phyloP scores from a whole-genome alignment of 2,113 vertebrate genomes.

The Pyxicephalus adspersus region DNA sequence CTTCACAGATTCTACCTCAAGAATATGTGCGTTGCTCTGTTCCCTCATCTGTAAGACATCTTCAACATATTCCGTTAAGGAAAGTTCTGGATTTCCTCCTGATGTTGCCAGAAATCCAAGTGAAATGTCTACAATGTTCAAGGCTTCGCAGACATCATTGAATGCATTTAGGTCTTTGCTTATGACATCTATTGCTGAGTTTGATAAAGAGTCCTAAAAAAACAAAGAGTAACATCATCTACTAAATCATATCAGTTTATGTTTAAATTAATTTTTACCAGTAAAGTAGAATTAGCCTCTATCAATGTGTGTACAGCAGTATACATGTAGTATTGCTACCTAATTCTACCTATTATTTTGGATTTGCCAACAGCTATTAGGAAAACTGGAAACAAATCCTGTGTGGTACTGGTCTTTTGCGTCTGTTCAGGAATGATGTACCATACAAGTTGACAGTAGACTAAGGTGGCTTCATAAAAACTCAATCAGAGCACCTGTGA shows the following conservation, averaged over 20 bases:
- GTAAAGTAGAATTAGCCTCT: not conserved
- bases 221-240: not conserved
- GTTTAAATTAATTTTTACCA: not conserved
- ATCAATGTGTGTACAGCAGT: too few relatives aligned
- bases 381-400: too few relatives aligned
- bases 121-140: conserved; percentile 80
- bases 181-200: conserved; percentile 69
- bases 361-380: too few relatives aligned
- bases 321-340: too few relatives aligned
- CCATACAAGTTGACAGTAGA: too few relatives aligned
- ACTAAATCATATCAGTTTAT: too few relatives aligned
- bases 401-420: too few relatives aligned
- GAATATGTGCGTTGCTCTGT: conserved; percentile 75
- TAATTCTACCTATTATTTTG: too few relatives aligned
- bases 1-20: conserved; percentile 76
- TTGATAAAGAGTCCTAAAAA: conserved; percentile 78
- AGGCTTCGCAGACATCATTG: conserved; percentile 89
- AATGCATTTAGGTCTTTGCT: conserved; percentile 85
- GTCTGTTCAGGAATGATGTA: too few relatives aligned
- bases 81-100: conserved; percentile 76
- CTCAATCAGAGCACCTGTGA: too few relatives aligned
- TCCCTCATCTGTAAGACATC: conserved; percentile 84
- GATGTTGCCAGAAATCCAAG: conserved; percentile 89
- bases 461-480: too few relatives aligned
- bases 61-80: conserved; percentile 77